Evolutionary conservation across 53 echinoderm and acorn worm species (phyloP).

Genomic region (Echinarachnius parma): DNA sequence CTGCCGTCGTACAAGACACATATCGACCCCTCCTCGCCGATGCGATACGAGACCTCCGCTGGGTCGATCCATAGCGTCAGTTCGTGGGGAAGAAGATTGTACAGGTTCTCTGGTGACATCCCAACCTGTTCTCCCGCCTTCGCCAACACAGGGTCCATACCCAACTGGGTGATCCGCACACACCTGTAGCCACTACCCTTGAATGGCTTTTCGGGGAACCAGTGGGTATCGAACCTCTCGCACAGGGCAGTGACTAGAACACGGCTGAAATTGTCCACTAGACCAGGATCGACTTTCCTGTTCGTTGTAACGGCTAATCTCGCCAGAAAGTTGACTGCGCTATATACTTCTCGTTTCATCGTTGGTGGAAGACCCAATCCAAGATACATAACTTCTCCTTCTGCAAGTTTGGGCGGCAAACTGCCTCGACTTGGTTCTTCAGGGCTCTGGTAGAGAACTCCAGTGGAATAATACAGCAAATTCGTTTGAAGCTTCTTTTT

Average conservation of each 20-base stretch:
- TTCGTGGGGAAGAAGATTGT: slow-evolving; percentile 57
- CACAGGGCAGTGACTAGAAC: slow-evolving; percentile 53
- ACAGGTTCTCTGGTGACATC: slow-evolving; percentile 44
- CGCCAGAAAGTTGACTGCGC: slow-evolving; percentile 71
- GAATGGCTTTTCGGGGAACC: slow-evolving; percentile 72
- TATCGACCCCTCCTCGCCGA: slow-evolving; percentile 85
- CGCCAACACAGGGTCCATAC: slow-evolving; percentile 69
- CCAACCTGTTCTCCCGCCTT: slow-evolving; percentile 69
- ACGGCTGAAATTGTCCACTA: slow-evolving; percentile 67
- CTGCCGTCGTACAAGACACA: slow-evolving; percentile 72
- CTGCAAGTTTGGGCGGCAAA: neutral
- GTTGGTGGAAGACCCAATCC: slow-evolving; percentile 45
- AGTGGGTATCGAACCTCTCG: slow-evolving; percentile 67
- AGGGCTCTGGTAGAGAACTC: no score
- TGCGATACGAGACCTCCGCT: slow-evolving; percentile 68
- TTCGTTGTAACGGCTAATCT: slow-evolving; percentile 62
- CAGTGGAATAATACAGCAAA: no score
- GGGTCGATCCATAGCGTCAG: slow-evolving; percentile 87
- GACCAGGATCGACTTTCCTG: slow-evolving; percentile 40
- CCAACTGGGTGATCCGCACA: slow-evolving; percentile 65
- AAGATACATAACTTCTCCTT: slow-evolving; percentile 27
- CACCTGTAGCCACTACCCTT: slow-evolving; percentile 82
- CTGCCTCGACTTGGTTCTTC: neutral
- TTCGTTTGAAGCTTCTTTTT: no score
- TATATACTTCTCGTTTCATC: slow-evolving; percentile 75